Conservation (phyloP, 2,888 invertebrate species). For the Griposia aprilina region DNA sequence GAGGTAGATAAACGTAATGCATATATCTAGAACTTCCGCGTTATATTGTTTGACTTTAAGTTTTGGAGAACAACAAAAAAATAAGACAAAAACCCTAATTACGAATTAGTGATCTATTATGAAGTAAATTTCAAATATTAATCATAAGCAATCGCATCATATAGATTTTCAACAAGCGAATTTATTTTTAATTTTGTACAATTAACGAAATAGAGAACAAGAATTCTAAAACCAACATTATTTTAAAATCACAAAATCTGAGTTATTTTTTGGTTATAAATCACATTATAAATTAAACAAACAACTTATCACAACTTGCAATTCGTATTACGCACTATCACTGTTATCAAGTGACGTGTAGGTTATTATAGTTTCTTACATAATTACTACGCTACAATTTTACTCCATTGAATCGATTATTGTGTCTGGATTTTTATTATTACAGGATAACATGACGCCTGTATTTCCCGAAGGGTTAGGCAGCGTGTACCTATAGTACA, state of each 20-base stretch:
- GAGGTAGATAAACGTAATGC: constrained; percentile 43
- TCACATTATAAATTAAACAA: constrained; percentile 57
- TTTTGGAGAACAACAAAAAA: not conserved
- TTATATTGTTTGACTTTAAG: constrained; percentile 19
- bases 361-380: constrained; percentile 14
- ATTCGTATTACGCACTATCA: constrained; percentile 37
- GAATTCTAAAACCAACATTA: constrained; percentile 46
- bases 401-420: constrained; percentile 17
- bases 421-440: not conserved
- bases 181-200: not conserved
- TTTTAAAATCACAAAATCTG: constrained; percentile 45
- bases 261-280: constrained; percentile 63
- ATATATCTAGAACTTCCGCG: constrained; percentile 39
- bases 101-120: too few species aligned
- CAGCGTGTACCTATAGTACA: not conserved
- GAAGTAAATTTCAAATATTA: constrained; percentile 16
- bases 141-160: constrained; percentile 1
- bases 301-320: constrained; percentile 50
- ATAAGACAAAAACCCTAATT: not conserved
- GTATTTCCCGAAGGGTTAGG: too few species aligned
- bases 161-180: not conserved
- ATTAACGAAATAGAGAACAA: constrained; percentile 13
- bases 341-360: constrained; percentile 4
- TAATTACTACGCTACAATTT: constrained; percentile 6
- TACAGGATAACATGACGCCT: not conserved